phyloP scores from a whole-genome alignment of 2,888 invertebrate genomes.

The Pantelozetes paolii region DNA sequence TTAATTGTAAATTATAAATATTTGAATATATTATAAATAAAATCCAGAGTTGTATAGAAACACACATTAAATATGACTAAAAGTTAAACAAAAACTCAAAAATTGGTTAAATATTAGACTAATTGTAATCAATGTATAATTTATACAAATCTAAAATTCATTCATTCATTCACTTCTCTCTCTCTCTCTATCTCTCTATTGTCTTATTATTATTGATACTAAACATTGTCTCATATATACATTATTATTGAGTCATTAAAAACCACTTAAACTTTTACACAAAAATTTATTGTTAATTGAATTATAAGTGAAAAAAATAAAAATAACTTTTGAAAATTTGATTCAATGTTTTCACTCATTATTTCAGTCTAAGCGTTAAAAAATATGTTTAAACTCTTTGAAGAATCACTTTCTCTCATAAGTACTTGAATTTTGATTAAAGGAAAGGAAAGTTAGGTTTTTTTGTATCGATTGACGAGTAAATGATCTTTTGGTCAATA shows the following conservation, averaged over 20 bases:
- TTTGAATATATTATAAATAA: too few relatives aligned
- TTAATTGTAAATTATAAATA: too few relatives aligned
- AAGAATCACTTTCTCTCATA: too few relatives aligned
- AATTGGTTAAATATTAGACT: not conserved
- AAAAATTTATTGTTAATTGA: slow-evolving; percentile 16
- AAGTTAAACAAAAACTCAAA: too few relatives aligned
- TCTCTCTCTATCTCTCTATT: not conserved
- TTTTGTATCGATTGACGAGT: too few relatives aligned
- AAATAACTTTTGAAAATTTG: not conserved
- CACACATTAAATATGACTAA: too few relatives aligned
- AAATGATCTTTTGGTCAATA: too few relatives aligned
- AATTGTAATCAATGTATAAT: slow-evolving; percentile 5
- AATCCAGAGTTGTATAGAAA: too few relatives aligned
- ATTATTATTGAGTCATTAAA: not conserved
- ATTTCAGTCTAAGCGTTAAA: too few relatives aligned
- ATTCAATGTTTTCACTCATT: not conserved
- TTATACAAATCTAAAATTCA: not conserved
- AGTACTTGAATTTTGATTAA: too few relatives aligned
- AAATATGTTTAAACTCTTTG: too few relatives aligned
- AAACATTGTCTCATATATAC: slow-evolving; percentile 1
- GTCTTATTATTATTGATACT: not conserved
- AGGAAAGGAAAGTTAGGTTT: too few relatives aligned
- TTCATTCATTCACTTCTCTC: not conserved
- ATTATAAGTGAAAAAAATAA: not conserved
- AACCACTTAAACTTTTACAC: slow-evolving; percentile 9